phyloP scores from a whole-genome alignment of 2,113 vertebrate species.

The Salvator merianae region DNA sequence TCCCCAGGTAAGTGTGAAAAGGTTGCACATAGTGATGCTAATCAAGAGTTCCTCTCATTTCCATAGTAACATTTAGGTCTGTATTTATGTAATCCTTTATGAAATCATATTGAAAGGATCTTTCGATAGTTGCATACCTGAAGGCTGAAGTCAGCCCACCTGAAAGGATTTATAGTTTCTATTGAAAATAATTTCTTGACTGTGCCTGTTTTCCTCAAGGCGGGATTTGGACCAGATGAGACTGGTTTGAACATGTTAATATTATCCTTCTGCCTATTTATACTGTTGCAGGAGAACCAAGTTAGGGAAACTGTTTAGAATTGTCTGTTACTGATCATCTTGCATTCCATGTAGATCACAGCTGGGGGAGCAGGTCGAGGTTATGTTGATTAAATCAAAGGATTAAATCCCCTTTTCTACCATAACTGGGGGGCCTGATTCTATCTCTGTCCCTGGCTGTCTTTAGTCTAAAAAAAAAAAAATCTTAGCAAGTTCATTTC shows the following conservation, averaged over 20 bases:
- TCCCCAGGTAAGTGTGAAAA: too few species aligned
- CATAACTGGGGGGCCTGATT: too few species aligned
- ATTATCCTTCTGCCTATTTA: background rate
- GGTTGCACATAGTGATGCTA: background rate
- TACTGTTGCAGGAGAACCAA: background rate
- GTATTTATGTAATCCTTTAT: constrained; percentile 15
- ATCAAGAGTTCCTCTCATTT: background rate
- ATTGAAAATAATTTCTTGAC: constrained; percentile 11
- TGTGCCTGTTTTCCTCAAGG: constrained; percentile 5
- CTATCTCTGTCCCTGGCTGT: too few species aligned
- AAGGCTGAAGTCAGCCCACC: background rate
- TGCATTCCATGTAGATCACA: too few species aligned
- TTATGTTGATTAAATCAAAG: too few species aligned
- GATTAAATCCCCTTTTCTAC: too few species aligned
- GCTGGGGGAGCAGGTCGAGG: too few species aligned
- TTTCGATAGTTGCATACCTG: background rate
- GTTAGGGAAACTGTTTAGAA: background rate
- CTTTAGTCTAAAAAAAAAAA: too few species aligned
- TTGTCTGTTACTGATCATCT: too few species aligned
- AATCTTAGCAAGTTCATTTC: too few species aligned
- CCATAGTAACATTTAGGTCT: background rate
- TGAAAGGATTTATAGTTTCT: constrained; percentile 9
- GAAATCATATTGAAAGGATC: constrained; percentile 7
- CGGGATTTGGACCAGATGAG: background rate
- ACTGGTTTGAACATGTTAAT: constrained; percentile 28